These are phyloP conservation scores for Tinamus major DNA, from an alignment of 2,797 vertebrate genomes.

Conservation along the genomic window DNA sequence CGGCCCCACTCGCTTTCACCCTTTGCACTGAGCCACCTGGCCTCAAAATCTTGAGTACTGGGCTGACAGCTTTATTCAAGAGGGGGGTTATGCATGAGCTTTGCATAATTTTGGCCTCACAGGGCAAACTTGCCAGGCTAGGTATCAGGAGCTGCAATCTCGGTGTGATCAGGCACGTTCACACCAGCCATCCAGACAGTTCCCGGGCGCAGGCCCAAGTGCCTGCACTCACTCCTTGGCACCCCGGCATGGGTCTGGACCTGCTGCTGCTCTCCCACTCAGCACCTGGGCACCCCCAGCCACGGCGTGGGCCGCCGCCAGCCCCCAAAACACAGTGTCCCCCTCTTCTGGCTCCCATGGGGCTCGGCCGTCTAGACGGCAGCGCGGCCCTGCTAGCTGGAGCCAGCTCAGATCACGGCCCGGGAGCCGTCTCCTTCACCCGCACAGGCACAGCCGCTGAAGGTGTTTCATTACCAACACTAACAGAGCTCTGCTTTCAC, in stretches of 20 bases:
- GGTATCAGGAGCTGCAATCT: neutral
- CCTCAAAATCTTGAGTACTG: neutral
- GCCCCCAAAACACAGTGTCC: neutral
- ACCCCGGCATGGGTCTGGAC: too few species aligned
- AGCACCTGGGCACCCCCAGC: neutral
- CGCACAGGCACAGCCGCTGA: too few species aligned
- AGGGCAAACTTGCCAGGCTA: neutral
- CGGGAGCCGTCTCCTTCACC: neutral
- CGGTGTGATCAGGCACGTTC: fast-evolving
- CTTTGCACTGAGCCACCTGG: neutral
- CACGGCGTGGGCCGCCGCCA: too few species aligned
- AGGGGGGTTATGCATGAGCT: neutral
- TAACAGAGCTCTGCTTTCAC: neutral
- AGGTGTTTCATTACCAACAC: neutral
- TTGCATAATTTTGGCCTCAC: neutral
- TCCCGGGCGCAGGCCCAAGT: neutral
- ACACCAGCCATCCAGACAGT: neutral
- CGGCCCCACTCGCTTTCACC: fast-evolving
- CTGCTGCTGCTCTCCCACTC: neutral
- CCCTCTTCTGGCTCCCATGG: neutral
- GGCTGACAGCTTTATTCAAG: fast-evolving
- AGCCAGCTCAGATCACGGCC: neutral
- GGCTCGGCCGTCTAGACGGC: neutral
- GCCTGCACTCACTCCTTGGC: neutral
- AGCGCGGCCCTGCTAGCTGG: neutral